Evolutionary conservation across 2,113 vertebrate genomes (phyloP).

Genomic region (Sphyrna mokarran): DNA sequence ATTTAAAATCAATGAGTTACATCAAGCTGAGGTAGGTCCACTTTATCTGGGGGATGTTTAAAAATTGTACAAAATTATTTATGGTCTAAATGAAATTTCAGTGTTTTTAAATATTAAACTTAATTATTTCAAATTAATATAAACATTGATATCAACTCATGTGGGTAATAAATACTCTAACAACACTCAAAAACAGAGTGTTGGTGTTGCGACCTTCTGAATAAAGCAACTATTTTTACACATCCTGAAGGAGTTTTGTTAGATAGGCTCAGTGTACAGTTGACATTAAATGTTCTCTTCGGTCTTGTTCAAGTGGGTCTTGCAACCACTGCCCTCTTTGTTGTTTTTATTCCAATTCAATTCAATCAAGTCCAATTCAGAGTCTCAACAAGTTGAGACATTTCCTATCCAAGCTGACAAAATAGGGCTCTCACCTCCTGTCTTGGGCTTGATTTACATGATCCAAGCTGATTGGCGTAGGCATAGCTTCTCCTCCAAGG

Average conservation of each 20-base stretch:
- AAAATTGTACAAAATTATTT: neutral
- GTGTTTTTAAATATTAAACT: slow-evolving; percentile 7
- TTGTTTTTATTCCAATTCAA: neutral
- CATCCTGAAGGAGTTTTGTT: slow-evolving; percentile 49
- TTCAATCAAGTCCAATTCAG: too few species aligned
- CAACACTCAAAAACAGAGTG: slow-evolving; percentile 40
- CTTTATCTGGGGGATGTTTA: neutral
- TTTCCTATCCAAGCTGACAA: too few species aligned
- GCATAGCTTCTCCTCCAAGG: too few species aligned
- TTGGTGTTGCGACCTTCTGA: slow-evolving; percentile 55
- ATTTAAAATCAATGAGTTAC: neutral
- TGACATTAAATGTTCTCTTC: neutral
- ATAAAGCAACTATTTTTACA: slow-evolving; percentile 50
- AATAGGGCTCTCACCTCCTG: too few species aligned
- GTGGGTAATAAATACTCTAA: neutral
- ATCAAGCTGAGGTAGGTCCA: neutral
- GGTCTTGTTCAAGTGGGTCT: neutral
- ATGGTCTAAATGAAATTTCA: neutral
- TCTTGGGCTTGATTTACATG: too few species aligned
- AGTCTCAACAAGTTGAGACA: too few species aligned
- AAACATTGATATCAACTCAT: neutral
- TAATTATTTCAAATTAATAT: neutral
- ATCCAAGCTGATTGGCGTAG: too few species aligned
- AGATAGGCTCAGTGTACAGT: neutral
- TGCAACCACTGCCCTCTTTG: neutral